Base-by-base conservation (phyloP, 2,888 invertebrate genomes). In the Zygogramma bicolorata region DNA sequence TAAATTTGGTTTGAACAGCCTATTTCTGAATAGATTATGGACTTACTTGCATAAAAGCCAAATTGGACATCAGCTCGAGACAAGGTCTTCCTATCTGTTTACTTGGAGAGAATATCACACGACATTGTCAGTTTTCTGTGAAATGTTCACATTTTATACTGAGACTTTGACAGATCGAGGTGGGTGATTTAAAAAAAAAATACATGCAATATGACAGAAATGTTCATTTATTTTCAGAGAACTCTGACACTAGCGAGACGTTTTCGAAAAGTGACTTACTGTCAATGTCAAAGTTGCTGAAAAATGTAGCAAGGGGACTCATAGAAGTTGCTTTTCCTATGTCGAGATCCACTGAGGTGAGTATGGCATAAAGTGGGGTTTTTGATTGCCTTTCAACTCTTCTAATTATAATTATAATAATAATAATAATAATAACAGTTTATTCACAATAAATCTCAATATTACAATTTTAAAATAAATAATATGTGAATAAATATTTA, bases 241-340 rank as follows among this genome's bases (percentile, higher is more conserved):
- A 86, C 62, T 85, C 85, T 4, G 87, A 87, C 74, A 86, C 87
- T 0, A 86, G 87, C 74, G 85, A 84, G 59, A 87, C 87, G 29
- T 87, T 87, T 73, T 80, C 83, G 3, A 81, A 82, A 60, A 76
- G 79, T 27, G 86, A 87, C 71, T 79, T 87, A 20, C 81, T 81
- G 61, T 78, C 80, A 3, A 87, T 87, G 85, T 86, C 86, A 7
- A 85, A 85, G 71, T 71, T 87, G 42, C 75, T 87, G 58, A 86
- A 86, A 74, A 84, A 80, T 65, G 83, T 87, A 2, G 84, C 87
- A 0, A 78, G 85, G 65, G 86, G 83, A 78, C 80, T 87, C 63
- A 85, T 87, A 53, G 87, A 87, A 73, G 78, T 86, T 15, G 87
- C 86, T n/a, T 87, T 86, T 82, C 87, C 87, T 13, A 86, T 87